Percentiles rank a stretch among this genome's conserved stretches.
Evolutionary conservation across 1,140 invertebrate species (phyloP).

Genomic region (Lepidurus couesii): DNA sequence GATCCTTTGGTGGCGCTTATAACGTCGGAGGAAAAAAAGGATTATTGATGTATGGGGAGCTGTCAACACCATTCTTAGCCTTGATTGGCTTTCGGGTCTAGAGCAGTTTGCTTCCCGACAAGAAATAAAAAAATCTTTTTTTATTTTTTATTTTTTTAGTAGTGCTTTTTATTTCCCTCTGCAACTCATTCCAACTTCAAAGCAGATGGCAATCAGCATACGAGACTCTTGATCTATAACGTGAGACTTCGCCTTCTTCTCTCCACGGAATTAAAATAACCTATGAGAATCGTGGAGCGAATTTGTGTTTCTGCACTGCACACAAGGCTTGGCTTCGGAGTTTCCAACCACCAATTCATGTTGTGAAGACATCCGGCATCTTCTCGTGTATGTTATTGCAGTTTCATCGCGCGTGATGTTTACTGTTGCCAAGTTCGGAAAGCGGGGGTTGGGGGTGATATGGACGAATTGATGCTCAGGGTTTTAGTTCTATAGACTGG

Average conservation of each 20-base stretch:
- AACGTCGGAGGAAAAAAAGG: not conserved
- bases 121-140: not conserved
- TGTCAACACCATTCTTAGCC: conserved; percentile 19
- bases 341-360: not conserved
- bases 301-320: too few relatives aligned
- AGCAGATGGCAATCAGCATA: not conserved
- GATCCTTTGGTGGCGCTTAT: not conserved
- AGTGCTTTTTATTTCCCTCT: not conserved
- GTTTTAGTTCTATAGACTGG: not conserved
- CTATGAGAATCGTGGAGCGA: not conserved
- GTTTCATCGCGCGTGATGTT: not conserved
- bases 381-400: too few relatives aligned
- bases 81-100: conserved; percentile 7
- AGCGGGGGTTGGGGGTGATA: not conserved
- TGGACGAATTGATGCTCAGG: too few relatives aligned
- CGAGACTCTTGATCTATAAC: not conserved
- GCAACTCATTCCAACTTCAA: not conserved
- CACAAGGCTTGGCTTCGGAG: not conserved
- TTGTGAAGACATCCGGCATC: not conserved
- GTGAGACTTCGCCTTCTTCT: too few relatives aligned
- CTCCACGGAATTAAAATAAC: not conserved
- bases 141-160: not conserved
- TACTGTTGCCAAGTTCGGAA: not conserved
- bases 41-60: not conserved
- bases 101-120: not conserved